These are phyloP conservation scores for Imbricaverruca yamaguchii DNA, from an alignment of 2,888 invertebrate genomes.

Conservation along the genomic window DNA sequence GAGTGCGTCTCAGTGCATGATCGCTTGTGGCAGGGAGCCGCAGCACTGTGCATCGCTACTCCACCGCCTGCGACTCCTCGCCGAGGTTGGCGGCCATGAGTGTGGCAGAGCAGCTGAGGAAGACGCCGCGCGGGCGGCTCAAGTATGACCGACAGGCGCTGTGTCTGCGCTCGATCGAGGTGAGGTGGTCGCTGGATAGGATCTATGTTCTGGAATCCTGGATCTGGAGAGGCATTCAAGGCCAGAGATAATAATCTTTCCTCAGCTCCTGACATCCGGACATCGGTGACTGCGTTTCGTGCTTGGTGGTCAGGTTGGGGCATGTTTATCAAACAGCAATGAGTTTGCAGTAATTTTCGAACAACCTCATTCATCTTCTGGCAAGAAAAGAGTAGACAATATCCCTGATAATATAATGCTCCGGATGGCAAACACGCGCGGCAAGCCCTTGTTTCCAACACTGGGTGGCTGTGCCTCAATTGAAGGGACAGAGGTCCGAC, in stretches of 20 bases:
- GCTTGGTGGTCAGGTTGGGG: background rate
- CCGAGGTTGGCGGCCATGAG: background rate
- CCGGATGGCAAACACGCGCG: no score
- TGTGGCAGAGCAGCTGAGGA: background rate
- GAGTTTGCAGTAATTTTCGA: background rate
- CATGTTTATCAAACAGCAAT: background rate
- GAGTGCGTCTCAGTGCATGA: no score
- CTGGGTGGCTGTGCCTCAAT: no score
- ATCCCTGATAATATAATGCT: no score
- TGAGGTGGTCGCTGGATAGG: background rate
- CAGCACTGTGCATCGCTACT: no score
- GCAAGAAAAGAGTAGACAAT: no score
- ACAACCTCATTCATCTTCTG: no score
- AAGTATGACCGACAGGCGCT: background rate
- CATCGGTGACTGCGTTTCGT: background rate
- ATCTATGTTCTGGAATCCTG: background rate
- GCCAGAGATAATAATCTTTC: background rate
- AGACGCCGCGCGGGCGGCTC: conserved; percentile 20
- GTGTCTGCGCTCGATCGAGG: background rate
- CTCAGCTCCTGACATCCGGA: background rate
- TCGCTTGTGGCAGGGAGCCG: no score
- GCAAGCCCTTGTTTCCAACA: no score
- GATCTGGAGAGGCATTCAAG: background rate
- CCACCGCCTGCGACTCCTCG: no score
- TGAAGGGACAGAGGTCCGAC: no score